phyloP scores from a whole-genome alignment of 2,797 vertebrate genomes.

The Babyrousa celebensis region DNA sequence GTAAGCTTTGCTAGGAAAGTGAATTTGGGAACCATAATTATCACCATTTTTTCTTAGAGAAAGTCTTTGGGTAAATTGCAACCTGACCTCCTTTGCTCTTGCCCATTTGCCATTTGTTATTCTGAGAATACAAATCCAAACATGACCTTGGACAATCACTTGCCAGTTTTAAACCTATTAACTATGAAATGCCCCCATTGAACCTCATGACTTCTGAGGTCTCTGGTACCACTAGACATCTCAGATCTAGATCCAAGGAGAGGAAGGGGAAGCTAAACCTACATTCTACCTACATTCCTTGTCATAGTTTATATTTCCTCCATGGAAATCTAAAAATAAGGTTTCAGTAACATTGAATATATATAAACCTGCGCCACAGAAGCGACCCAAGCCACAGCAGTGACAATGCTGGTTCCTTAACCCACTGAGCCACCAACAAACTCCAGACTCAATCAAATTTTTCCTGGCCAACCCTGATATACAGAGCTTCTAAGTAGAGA shows the following conservation, averaged over 20 bases:
- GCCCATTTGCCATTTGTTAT: constrained; percentile 20
- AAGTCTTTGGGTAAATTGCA: constrained; percentile 24
- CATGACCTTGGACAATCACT: neutral
- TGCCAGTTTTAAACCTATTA: neutral
- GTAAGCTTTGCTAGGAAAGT: neutral
- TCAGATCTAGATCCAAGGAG: neutral
- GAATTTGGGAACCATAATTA: neutral
- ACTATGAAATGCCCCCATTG: neutral
- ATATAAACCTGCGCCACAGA: too few relatives aligned
- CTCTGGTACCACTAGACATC: too few relatives aligned
- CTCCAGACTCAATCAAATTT: neutral
- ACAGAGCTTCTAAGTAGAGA: neutral
- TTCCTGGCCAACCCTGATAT: neutral
- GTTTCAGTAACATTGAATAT: too few relatives aligned
- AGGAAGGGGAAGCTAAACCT: neutral
- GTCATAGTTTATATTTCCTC: too few relatives aligned
- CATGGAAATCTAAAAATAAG: too few relatives aligned
- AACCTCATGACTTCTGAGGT: neutral
- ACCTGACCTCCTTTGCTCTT: neutral
- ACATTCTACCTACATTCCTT: too few relatives aligned
- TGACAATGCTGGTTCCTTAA: too few relatives aligned
- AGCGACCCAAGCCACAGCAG: too few relatives aligned
- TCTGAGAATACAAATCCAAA: neutral
- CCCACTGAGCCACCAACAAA: too few relatives aligned
- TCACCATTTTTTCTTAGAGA: neutral